Evolutionary conservation across 2,113 vertebrate genomes (phyloP).

Genomic region (Ailuropoda melanoleuca): DNA sequence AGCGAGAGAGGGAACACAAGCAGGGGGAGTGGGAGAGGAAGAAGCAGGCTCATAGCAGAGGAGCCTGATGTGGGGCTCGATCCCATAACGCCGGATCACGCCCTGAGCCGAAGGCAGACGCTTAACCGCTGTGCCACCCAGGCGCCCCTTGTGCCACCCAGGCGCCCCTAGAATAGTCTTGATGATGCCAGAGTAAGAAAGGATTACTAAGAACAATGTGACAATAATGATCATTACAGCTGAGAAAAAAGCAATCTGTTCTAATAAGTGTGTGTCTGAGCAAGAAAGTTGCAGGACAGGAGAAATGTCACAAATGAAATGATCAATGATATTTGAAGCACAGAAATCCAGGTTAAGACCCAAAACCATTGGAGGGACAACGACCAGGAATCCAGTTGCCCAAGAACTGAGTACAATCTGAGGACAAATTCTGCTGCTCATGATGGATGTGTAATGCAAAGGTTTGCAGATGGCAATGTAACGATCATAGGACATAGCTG

Average conservation of each 20-base stretch:
- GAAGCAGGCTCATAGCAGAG: no score
- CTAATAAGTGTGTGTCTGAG: conserved; percentile 53
- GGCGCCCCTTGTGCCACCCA: no score
- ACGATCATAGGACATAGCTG: conserved; percentile 42
- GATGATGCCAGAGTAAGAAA: conserved; percentile 49
- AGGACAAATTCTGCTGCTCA: not conserved
- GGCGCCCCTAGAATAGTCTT: conserved; percentile 30
- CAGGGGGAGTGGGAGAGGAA: no score
- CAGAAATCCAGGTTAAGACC: conserved; percentile 49
- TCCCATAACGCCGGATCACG: no score
- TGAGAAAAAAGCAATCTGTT: conserved; percentile 6
- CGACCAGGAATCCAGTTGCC: conserved; percentile 20
- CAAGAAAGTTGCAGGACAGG: conserved; percentile 64
- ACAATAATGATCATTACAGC: not conserved
- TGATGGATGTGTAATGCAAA: conserved; percentile 39
- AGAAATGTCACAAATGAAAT: conserved; percentile 65
- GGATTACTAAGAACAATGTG: not conserved
- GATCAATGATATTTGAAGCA: conserved; percentile 52
- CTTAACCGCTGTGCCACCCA: no score
- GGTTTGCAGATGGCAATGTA: conserved; percentile 59
- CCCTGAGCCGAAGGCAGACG: no score
- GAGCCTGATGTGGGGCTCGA: no score
- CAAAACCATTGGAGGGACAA: not conserved
- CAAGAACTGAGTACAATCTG: conserved; percentile 46
- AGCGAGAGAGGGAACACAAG: no score